Evolutionary conservation across 2,797 vertebrate genomes (phyloP), one percentile per base, ranked within the genome.

Genomic region (Poecilia picta): DNA sequence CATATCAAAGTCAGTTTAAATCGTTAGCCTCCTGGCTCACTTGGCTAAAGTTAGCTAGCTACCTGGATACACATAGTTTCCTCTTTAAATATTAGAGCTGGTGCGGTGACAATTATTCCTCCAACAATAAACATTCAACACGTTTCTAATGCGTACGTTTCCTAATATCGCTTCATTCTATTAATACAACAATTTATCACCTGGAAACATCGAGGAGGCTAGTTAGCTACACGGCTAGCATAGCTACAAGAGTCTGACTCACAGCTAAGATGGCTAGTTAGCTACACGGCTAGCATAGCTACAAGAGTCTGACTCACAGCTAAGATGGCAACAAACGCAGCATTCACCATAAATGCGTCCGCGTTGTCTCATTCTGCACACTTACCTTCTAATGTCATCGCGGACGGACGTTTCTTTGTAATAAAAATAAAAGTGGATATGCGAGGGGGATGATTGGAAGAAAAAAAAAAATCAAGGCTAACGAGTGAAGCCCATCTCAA

Each of bases 341-440:
- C 2, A 72, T 46, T 16, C 0, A 0, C 31, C 2, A 43, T 15
- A 68, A 0, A 4, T 4, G 36, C 12, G 23, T 8, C 16, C 4
- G 62, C 5, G 7, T 7, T 2, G 66, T 64, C 39, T n/a, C 8
- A 3, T 28, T 7, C 33, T 4, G 72, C 57, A 31, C 20, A 93
- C 95, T 73, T 87, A 97, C 96, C 96, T 92, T 88, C 87, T 92
- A 91, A 93, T 96, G 91, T 94, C 96, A 97, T 97, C 81, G 91
- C 95, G 95, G 76, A 88, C 79, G 72, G 85, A 43, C 77, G 77
- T 79, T 45, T 82, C 84, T 82, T 75, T 46, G n/a, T 75, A 3
- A 3, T 45, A 64, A 74, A 78, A 85, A 71, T 4, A 71, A 89
- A 87, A 89, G 85, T 88, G 86, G 82, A 91, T 84, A 81, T 84